A percentile compares a stretch with the other conserved stretches of the same genome.
Evolutionary conservation across 2,888 invertebrate genomes (phyloP).

Genomic region (Drosophila bunnanda): DNA sequence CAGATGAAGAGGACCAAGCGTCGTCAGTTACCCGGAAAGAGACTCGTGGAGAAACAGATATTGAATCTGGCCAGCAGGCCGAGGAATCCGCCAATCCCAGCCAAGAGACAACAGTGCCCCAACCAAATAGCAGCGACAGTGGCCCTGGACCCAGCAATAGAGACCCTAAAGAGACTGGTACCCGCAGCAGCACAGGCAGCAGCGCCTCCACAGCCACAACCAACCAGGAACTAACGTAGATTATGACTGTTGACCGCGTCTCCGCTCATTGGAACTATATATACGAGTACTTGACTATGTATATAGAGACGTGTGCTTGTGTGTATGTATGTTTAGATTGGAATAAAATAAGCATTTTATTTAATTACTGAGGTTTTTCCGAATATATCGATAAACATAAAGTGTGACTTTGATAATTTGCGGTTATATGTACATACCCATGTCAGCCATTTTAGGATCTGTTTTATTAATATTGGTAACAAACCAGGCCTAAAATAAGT

Average conservation of each 20-base stretch:
- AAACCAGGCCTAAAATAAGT: background rate
- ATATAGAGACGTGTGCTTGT: conserved; percentile 25
- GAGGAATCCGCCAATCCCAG: conserved; percentile 14
- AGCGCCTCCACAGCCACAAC: conserved; percentile 4
- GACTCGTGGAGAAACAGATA: conserved; percentile 1
- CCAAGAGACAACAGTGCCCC: conserved; percentile 5
- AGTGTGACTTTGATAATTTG: background rate
- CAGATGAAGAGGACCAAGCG: conserved; percentile 69
- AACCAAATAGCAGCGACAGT: conserved; percentile 25
- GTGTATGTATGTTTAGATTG: conserved; percentile 43
- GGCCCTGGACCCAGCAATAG: conserved; percentile 31
- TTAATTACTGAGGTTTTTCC: conserved; percentile 24
- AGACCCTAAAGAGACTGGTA: conserved; percentile 16
- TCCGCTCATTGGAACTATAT: conserved; percentile 27
- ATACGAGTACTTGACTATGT: conserved; percentile 32
- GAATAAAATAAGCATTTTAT: conserved; percentile 41
- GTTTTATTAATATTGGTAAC: background rate
- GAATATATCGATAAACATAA: conserved; percentile 27
- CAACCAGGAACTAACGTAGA: conserved; percentile 34
- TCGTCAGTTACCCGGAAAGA: conserved; percentile 3
- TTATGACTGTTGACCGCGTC: conserved; percentile 23
- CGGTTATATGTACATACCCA: background rate
- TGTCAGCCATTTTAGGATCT: background rate
- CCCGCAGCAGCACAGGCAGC: conserved; percentile 8
- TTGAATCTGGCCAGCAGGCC: conserved; percentile 7